Evolutionary conservation across 2,888 invertebrate species (phyloP), one percentile per base, ranked within the genome.

Genomic region (Tupiocoris notatus): DNA sequence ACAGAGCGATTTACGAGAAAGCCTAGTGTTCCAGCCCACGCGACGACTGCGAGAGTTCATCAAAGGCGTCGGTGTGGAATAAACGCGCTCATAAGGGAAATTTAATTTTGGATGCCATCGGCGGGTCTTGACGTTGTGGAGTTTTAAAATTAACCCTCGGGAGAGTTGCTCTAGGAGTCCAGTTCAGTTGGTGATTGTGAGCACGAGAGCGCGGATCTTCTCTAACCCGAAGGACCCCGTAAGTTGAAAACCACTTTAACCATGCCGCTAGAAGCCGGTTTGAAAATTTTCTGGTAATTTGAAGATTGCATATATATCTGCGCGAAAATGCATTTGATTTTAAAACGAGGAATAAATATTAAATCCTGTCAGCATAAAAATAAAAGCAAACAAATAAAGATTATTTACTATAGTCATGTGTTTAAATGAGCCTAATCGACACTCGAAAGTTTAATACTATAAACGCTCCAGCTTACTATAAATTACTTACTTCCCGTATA

Each of bases 181-280:
- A 75, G 75, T 64, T 75, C 75, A 75, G 75, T 75, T 66, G 57
- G 75, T 75, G 75, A 75, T 75, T 66, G 75, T 66, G 75, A 66
- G 66, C 66, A 66, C 65, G 75, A 65, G 66, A 57, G 66, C 75
- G 65, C 25, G 65, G 65, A 75, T 56, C 64, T 18, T 39, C 39
- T 39, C 21, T 24, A 75, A 70, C 9, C 61, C 75, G 75, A 39
- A 75, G 66, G 75, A 73, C 73, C 73, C 73, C 73, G 73, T 73
- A 73, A 73, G 73, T 73, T 58, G 20, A 73, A 61, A 73, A 73
- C 62, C 61, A 73, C 61, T 61, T 59, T 39, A 3, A 39, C 39
- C n/a, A n/a, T n/a, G n/a, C n/a, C 7, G 57, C 1, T 6, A n/a
- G 2, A 2, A 58, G n/a, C 17, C 3, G n/a, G 2, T 58, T 58